A percentile compares a stretch with the other conserved stretches of the same genome.
phyloP scores from a whole-genome alignment of 2,888 invertebrate genomes.

The Panopea generosa region DNA sequence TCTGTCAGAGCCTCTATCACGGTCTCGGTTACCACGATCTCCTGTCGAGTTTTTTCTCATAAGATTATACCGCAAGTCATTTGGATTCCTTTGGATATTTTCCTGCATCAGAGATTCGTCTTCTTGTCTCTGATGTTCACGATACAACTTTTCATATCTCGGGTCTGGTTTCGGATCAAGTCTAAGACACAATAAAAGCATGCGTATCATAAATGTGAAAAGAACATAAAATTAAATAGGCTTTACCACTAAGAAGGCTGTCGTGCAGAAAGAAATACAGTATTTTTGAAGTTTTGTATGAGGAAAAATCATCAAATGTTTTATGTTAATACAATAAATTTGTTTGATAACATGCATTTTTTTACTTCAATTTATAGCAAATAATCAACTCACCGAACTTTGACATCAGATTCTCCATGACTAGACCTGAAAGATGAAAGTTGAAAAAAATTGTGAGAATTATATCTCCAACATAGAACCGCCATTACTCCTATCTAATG shows the following conservation, averaged over 20 bases:
- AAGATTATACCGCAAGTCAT: conserved; percentile 72
- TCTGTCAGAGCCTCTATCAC: conserved; percentile 9
- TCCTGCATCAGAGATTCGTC: conserved; percentile 42
- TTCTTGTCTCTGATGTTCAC: conserved; percentile 46
- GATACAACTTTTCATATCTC: conserved; percentile 65
- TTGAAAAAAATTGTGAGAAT: too few species aligned
- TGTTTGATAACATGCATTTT: too few species aligned
- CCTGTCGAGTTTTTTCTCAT: conserved; percentile 42
- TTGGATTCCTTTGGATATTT: conserved; percentile 68
- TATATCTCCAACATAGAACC: too few species aligned
- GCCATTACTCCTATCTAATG: too few species aligned
- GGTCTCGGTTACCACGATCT: conserved; percentile 45
- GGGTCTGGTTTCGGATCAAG: conserved; percentile 70
- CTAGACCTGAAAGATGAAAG: background rate
- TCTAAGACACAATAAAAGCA: conserved; percentile 27
- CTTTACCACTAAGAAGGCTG: too few species aligned
- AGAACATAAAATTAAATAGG: background rate
- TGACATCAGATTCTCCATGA: conserved; percentile 17
- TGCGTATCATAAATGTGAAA: background rate
- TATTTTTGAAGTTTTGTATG: too few species aligned
- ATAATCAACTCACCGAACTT: conserved; percentile 9
- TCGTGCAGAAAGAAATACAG: too few species aligned
- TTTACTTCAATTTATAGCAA: too few species aligned
- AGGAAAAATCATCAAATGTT: too few species aligned
- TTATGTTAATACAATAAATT: too few species aligned